A percentile compares a stretch with the other conserved stretches of the same genome.
Evolutionary conservation across 2,113 vertebrate genomes (phyloP).

Genomic region (Caretta caretta): DNA sequence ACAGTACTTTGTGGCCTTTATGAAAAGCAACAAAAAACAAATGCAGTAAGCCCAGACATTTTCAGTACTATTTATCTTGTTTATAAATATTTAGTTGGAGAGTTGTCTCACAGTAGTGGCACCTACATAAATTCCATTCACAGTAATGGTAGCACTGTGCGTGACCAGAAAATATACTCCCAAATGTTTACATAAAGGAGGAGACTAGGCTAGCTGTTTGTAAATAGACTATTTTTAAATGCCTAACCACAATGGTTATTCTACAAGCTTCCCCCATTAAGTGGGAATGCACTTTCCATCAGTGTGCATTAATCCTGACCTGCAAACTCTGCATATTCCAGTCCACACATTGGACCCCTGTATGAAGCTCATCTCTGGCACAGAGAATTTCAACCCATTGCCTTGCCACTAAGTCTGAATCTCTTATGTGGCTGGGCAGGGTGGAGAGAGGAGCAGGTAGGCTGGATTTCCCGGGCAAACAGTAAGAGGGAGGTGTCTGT

Average conservation of each 20-base stretch:
- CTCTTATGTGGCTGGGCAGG: background rate
- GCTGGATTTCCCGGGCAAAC: background rate
- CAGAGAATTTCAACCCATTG: background rate
- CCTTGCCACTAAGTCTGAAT: background rate
- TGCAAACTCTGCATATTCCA: background rate
- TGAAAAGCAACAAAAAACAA: background rate
- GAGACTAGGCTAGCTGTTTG: background rate
- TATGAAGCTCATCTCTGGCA: background rate
- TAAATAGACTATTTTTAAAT: background rate
- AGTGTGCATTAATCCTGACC: background rate
- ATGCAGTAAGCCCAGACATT: background rate
- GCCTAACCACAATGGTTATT: background rate
- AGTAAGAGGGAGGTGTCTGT: background rate
- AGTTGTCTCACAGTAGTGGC: background rate
- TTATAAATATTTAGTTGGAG: background rate
- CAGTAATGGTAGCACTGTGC: background rate
- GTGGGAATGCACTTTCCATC: background rate
- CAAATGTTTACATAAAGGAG: background rate
- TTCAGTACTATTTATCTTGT: background rate
- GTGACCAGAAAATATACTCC: background rate
- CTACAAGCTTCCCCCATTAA: background rate
- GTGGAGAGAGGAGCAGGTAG: background rate
- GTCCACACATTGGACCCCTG: background rate
- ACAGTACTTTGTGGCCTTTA: background rate
- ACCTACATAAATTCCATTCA: background rate